These are phyloP conservation scores for Lycocerus yunnanus DNA, from an alignment of 2,888 invertebrate species.

Conservation along the genomic window DNA sequence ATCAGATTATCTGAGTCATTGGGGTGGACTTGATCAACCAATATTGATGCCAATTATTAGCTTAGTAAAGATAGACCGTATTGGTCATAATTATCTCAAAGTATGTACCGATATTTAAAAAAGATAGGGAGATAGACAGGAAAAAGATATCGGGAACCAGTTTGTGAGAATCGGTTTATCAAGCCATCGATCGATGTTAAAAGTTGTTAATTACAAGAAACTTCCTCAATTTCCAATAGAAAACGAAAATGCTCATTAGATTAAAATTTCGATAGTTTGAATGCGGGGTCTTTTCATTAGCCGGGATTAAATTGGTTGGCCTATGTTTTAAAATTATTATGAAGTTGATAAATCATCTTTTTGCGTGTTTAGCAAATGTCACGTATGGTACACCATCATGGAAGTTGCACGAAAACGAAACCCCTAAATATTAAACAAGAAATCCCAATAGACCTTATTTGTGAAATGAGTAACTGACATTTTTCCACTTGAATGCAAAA, in stretches of 20 bases:
- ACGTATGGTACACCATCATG: background rate
- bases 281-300: background rate
- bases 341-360: background rate
- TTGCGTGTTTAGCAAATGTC: background rate
- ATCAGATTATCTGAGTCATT: background rate
- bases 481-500: constrained; percentile 19
- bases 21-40: background rate
- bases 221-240: background rate
- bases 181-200: background rate
- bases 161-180: background rate
- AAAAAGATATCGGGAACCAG: background rate
- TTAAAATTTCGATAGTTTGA: background rate
- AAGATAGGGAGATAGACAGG: background rate
- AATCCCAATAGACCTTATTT: background rate
- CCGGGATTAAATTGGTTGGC: background rate
- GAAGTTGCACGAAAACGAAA: background rate
- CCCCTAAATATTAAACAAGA: background rate
- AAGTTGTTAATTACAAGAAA: background rate
- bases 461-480: background rate
- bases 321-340: background rate
- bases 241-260: background rate
- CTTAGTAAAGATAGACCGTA: background rate
- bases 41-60: background rate
- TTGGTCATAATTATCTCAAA: background rate
- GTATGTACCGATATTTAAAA: background rate